Base-by-base conservation (phyloP, 1,140 invertebrate genomes). In the Kradibia gibbosae region DNA sequence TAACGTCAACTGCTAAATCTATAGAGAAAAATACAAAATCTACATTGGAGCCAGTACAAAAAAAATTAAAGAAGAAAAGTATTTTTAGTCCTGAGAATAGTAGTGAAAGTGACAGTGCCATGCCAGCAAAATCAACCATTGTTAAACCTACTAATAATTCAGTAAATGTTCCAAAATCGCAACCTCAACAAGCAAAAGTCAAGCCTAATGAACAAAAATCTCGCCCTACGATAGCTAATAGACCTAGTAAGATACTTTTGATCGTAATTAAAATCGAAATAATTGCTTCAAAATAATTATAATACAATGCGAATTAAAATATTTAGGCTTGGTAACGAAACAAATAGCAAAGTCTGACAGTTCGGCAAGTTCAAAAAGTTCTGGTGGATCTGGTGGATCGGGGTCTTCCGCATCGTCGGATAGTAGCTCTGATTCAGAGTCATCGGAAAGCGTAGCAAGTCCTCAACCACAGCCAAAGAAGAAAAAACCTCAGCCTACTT, bases 41-140 rank as follows among this genome's bases (percentile, higher is more conserved):
- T 50, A 78, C 71, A 73, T 84, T 80, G 15, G 87, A 92, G 89
- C 88, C 90, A 75, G 86, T 88, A 0, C 91, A 93, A 83, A 92
- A 93, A 53, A 94, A 94, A 76, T 86, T 92, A 22, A 96, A 96
- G 84, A 95, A 95, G 82, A 96, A 96, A 86, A 96, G 95, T 88
- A 96, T 96, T 86, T 96, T 96, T 84, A 96, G 95, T 83, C 95
- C 95, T 1, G 95, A 96, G 84, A 96, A 96, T 84, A 95, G 95
- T 88, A 95, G 95, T 45, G 95, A 95, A 89, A 95, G 95, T 81
- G 95, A 95, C 83, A 89, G 87, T 81, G 85, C 86, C 34, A 77
- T 84, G 31, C 79, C 88, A 7, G 67, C 88, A 71, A 88, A 92
- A 89, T 72, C 86, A 83, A 85, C 80, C 70, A 55, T 82, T n/a